These are phyloP conservation scores for Andricus curvator DNA, from an alignment of 2,888 invertebrate species.

Conservation along the genomic window DNA sequence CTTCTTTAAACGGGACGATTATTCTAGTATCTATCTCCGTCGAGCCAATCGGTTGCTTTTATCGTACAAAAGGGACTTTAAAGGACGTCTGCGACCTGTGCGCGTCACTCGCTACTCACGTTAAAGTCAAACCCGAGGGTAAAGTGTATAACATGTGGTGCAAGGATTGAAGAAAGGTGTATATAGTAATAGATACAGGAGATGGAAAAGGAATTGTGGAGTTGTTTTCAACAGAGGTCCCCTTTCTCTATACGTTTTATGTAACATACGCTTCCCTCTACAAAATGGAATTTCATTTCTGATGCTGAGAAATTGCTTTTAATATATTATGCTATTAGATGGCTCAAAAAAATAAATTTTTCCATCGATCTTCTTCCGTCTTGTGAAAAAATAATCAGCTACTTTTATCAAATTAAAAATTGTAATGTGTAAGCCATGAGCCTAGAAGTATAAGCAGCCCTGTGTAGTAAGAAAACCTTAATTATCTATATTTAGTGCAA, in stretches of 20 bases:
- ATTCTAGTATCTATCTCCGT: slow-evolving; percentile 6
- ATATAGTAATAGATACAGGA: neutral
- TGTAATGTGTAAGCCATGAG: too few species aligned
- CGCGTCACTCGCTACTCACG: neutral
- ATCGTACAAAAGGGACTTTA: neutral
- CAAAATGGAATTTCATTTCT: slow-evolving; percentile 20
- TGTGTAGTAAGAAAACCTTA: too few species aligned
- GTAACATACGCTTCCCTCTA: neutral
- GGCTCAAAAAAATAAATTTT: neutral
- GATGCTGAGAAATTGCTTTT: neutral
- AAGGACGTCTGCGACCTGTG: neutral
- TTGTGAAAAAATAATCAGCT: too few species aligned
- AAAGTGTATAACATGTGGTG: slow-evolving; percentile 31
- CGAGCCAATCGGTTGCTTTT: slow-evolving; percentile 10
- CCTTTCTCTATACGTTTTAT: slow-evolving; percentile 16
- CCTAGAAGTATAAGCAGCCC: too few species aligned
- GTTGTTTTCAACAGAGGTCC: slow-evolving; percentile 1
- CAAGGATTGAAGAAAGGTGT: slow-evolving; percentile 12
- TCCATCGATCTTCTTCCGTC: too few species aligned
- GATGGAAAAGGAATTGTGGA: slow-evolving; percentile 8
- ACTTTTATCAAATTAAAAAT: too few species aligned
- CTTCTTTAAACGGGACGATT: slow-evolving; percentile 21
- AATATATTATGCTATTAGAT: neutral
- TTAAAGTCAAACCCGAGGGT: slow-evolving; percentile 14
- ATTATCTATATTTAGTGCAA: too few species aligned